Evolutionary conservation across 2,888 invertebrate genomes (phyloP).

Genomic region (Meloe dianella): DNA sequence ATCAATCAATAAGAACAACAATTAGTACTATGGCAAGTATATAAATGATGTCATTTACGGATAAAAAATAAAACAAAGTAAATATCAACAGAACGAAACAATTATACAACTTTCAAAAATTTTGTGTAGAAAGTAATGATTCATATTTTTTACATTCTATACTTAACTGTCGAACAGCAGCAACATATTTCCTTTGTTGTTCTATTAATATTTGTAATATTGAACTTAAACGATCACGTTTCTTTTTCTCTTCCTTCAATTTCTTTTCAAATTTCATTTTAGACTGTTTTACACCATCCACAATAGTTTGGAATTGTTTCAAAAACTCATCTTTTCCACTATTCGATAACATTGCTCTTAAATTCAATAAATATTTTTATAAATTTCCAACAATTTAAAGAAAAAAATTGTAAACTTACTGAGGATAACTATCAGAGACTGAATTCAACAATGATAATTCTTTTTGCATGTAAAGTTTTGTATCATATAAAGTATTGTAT

Average conservation of each 20-base stretch:
- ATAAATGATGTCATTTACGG: background rate
- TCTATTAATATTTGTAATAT: conserved; percentile 68
- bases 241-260: conserved; percentile 68
- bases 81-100: background rate
- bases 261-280: conserved; percentile 72
- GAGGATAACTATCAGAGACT: conserved; percentile 85
- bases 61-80: background rate
- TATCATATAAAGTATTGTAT: conserved; percentile 94
- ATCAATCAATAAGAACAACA: background rate
- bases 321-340: conserved; percentile 87
- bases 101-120: conserved; percentile 14
- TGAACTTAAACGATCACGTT: conserved; percentile 70
- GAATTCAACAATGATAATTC: conserved; percentile 89
- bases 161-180: conserved; percentile 77
- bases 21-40: background rate
- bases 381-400: background rate
- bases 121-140: conserved; percentile 33
- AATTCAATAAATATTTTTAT: background rate
- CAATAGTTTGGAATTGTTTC: conserved; percentile 87
- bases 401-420: conserved; percentile 63
- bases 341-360: conserved; percentile 81
- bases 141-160: conserved; percentile 77
- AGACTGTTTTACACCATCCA: conserved; percentile 87
- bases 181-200: conserved; percentile 77
- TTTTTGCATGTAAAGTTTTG: conserved; percentile 90